Base-by-base conservation (phyloP, 2,113 vertebrate genomes). In the Hassar affinis region DNA sequence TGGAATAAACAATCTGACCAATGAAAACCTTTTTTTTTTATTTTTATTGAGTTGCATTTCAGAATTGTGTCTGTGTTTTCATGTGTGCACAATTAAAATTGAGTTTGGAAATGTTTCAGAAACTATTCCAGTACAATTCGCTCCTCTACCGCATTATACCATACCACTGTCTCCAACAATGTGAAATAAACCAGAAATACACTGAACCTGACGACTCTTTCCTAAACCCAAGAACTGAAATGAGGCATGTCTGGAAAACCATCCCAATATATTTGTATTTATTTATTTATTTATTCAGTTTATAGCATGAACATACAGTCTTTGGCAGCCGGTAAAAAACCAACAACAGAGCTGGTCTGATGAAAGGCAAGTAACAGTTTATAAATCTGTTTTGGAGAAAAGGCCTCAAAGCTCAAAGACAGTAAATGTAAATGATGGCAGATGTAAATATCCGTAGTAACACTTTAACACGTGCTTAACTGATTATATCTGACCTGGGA, bases 1-100 rank as follows among this genome's bases (percentile, higher is more conserved):
- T 25, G 30, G 33, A 81, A 81, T 69, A 38, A 81, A 81, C 30
- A 69, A 25, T 69, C 59, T 62, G 8, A 45, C 5, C 42, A 20
- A 5, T 71, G 49, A 72, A 75, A 75, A 22, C 15, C 14, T 10
- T 25, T 51, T 30, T 72, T 15, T 30, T 4, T 71, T 82, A 15
- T 12, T 68, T 78, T 82, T 56, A 85, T 82, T 81, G 62, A 78
- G 47, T 82, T 82, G 33, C 25, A 76, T 72, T 33, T 51, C 80
- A 62, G 64, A 82, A 82, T 69, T 68, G 17, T 15, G 12, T 64
- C 30, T 35, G 3, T 10, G 1, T 61, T 61, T 61, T 61, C 25
- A 52, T 59, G 33, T 17, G 33, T 22, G 25, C 51, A 80, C 66
- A 84, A 35, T 51, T 56, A 27, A 10, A n/a, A 9, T 15, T 27